These are phyloP conservation scores for Ambastaia sidthimunki DNA, from an alignment of 2,797 vertebrate species.

Conservation along the genomic window DNA sequence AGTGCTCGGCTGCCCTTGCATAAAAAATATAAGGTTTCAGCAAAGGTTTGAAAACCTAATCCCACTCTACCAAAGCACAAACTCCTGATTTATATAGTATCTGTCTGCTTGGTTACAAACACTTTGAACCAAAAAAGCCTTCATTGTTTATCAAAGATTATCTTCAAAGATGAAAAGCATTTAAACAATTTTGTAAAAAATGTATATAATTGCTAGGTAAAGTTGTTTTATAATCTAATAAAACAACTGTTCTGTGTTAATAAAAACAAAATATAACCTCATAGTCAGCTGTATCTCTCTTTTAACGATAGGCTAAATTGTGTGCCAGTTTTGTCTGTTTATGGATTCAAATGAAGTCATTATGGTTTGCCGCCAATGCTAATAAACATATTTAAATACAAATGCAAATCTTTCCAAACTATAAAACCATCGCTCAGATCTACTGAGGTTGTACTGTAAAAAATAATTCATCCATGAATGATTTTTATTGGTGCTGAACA, in stretches of 20 bases:
- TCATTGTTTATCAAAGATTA: neutral
- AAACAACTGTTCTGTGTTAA: neutral
- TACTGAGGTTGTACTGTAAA: neutral
- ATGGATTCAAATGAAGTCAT: slow-evolving; percentile 20
- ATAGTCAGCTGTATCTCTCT: neutral
- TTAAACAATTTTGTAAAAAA: neutral
- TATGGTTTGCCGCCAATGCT: neutral
- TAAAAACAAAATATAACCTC: neutral
- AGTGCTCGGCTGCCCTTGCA: slow-evolving; percentile 59
- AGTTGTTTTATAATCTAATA: neutral
- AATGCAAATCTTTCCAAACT: neutral
- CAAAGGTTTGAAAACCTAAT: neutral
- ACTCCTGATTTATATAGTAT: slow-evolving; percentile 8
- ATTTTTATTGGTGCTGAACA: slow-evolving; percentile 1
- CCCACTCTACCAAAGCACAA: neutral
- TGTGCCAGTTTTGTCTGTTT: slow-evolving; percentile 34
- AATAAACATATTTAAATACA: slow-evolving; percentile 20
- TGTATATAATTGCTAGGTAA: neutral
- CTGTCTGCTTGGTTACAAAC: slow-evolving; percentile 11
- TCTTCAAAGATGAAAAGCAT: slow-evolving; percentile 3
- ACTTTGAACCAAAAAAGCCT: neutral
- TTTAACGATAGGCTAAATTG: slow-evolving; percentile 17
- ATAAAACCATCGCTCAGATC: slow-evolving; percentile 17
- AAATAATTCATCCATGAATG: slow-evolving; percentile 11
- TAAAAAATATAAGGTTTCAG: neutral